A percentile compares a stretch with the other conserved stretches of the same genome.
These are phyloP conservation scores for Tupaia chinensis DNA, from an alignment of 2,113 vertebrate species.

Conservation along the genomic window DNA sequence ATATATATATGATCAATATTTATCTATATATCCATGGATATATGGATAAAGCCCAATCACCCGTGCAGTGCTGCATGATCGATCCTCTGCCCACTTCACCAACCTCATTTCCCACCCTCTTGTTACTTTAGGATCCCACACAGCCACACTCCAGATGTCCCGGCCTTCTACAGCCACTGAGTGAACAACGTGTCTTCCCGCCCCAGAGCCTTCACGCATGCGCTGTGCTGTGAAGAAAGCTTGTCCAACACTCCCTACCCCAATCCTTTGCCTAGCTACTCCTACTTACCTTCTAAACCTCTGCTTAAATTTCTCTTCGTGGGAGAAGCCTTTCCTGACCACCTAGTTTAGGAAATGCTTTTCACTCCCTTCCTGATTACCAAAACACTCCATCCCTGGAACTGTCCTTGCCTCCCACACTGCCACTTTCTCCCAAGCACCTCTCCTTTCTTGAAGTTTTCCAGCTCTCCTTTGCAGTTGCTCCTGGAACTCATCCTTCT, in stretches of 20 bases:
- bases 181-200: not conserved
- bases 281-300: not conserved
- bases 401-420: accelerated
- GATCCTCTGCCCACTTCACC: not conserved
- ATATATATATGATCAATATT: too few relatives aligned
- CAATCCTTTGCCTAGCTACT: not conserved
- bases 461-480: not conserved
- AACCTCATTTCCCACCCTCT: not conserved
- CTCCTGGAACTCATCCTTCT: not conserved
- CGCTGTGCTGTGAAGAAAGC: not conserved
- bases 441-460: not conserved
- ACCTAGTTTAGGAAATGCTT: not conserved
- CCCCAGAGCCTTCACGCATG: accelerated
- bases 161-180: not conserved
- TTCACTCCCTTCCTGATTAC: too few relatives aligned
- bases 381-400: not conserved
- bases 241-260: not conserved
- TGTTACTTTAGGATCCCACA: not conserved
- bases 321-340: not conserved
- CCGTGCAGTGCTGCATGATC: not conserved
- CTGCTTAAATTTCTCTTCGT: not conserved
- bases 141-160: not conserved
- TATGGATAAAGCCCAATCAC: not conserved
- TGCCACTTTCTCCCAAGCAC: not conserved
- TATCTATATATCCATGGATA: too few relatives aligned